Evolutionary conservation across 2,113 vertebrate genomes (phyloP), one percentile per base, ranked within the genome.

Genomic region (Cranoglanis bouderius): DNA sequence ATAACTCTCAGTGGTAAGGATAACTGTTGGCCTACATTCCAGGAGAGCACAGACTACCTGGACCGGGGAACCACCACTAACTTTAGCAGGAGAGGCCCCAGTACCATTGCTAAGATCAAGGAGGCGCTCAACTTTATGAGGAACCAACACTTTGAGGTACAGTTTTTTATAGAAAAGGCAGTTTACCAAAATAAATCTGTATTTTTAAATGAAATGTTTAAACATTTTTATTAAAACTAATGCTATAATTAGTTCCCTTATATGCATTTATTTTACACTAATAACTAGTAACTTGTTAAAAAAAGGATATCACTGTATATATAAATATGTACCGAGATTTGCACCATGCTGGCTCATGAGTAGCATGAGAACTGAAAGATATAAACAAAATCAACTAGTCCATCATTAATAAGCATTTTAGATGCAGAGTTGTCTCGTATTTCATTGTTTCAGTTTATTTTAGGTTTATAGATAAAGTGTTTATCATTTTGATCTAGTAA

Each of bases 91-190:
- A 99, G 99, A 91, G 98, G 98, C 0, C 98, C 98, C 72, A 98
- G 97, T 94, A 99, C 98, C 2, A 98, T 99, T 93, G 97, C 98
- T 89, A 99, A 99, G 94, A 99, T 99, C 88, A 99, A 99, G 93
- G 98, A 99, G 91, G 98, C 98, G 9, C 94, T 99, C 26, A 99
- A 99, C 93, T 99, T 99, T 92, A 99, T 99, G 98, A 96, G 98
- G 91, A 99, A 99, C 93, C 98, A 99, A 80, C 98, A 99, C 91
- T 99, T 99, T 95, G 98, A 99, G 97, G 98, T 98, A 94, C 9
- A 0, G n/a, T 3, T 65, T 38, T 13, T 43, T 1, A 8, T 1
- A 43, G 9, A 78, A 63, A 2, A 83, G 4, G 4, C 12, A 16
- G 13, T 49, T 3, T 61, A 43, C 9, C 21, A 26, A 5, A 77